phyloP scores from a whole-genome alignment of 2,888 invertebrate genomes.

The Cheilosia impressa region DNA sequence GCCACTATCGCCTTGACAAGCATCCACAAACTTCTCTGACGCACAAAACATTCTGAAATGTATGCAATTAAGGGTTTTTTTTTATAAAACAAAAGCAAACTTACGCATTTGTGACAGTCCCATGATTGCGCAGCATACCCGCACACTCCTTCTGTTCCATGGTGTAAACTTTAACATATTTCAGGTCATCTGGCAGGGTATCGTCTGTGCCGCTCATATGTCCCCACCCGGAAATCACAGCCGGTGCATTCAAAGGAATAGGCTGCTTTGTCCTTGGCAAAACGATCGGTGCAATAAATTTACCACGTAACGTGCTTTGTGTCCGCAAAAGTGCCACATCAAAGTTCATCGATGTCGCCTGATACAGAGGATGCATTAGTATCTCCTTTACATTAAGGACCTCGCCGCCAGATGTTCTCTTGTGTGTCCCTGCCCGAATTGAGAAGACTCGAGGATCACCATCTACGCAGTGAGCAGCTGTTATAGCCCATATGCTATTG shows the following conservation, averaged over 20 bases:
- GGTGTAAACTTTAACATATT: conserved; percentile 79
- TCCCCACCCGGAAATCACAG: conserved; percentile 81
- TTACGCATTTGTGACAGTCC: conserved; percentile 81
- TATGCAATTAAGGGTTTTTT: too few species aligned
- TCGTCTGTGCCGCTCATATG: conserved; percentile 79
- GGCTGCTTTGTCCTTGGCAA: conserved; percentile 76
- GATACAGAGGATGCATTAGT: conserved; percentile 80
- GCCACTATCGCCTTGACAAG: conserved; percentile 82
- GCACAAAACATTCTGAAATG: conserved; percentile 81
- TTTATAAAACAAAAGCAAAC: conserved; percentile 60
- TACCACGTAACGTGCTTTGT: conserved; percentile 76
- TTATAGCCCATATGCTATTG: conserved; percentile 80
- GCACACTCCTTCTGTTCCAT: conserved; percentile 79
- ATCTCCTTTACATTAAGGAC: conserved; percentile 78
- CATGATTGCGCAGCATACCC: conserved; percentile 78
- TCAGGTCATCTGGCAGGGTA: conserved; percentile 78
- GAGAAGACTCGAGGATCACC: conserved; percentile 78
- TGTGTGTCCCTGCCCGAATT: conserved; percentile 79
- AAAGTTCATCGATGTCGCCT: conserved; percentile 80
- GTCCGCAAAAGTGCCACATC: conserved; percentile 81
- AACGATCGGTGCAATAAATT: conserved; percentile 78
- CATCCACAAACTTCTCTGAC: conserved; percentile 80
- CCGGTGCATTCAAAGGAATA: conserved; percentile 76
- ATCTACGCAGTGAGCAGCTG: conserved; percentile 81
- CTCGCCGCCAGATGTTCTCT: conserved; percentile 78